phyloP scores from a whole-genome alignment of 2,888 invertebrate species.

The Philereme vetulata region DNA sequence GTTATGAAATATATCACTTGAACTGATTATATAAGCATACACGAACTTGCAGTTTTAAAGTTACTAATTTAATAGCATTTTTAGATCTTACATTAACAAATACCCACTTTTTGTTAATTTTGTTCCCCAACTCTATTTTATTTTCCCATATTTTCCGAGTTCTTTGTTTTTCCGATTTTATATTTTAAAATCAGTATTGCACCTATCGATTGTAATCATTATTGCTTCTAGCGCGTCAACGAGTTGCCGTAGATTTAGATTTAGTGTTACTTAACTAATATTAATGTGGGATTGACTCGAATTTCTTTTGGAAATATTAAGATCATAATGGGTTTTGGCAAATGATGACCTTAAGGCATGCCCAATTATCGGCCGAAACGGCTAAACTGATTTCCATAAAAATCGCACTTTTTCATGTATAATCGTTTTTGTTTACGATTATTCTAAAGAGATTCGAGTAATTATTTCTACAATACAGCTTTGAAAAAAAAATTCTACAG shows the following conservation, averaged over 20 bases:
- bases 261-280: constrained; percentile 43
- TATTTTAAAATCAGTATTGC: constrained; percentile 46
- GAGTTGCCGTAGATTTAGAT: constrained; percentile 51
- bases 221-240: constrained; percentile 46
- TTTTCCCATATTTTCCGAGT: constrained; percentile 14
- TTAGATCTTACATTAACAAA: background rate
- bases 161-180: constrained; percentile 3
- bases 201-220: constrained; percentile 40
- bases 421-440: background rate
- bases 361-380: no score
- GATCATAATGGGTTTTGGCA: background rate
- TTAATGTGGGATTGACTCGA: constrained; percentile 39
- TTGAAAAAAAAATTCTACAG: constrained; percentile 48
- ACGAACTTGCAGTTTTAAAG: background rate
- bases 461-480: constrained; percentile 66
- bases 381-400: no score
- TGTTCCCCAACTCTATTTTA: background rate
- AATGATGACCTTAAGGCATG: no score
- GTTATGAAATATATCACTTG: background rate
- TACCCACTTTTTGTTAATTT: background rate
- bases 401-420: no score
- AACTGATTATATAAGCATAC: background rate
- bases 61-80: background rate
- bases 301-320: constrained; percentile 38
- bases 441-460: constrained; percentile 42